Base-by-base conservation (phyloP, 2,797 vertebrate genomes). In the Spinus olivaceus region DNA sequence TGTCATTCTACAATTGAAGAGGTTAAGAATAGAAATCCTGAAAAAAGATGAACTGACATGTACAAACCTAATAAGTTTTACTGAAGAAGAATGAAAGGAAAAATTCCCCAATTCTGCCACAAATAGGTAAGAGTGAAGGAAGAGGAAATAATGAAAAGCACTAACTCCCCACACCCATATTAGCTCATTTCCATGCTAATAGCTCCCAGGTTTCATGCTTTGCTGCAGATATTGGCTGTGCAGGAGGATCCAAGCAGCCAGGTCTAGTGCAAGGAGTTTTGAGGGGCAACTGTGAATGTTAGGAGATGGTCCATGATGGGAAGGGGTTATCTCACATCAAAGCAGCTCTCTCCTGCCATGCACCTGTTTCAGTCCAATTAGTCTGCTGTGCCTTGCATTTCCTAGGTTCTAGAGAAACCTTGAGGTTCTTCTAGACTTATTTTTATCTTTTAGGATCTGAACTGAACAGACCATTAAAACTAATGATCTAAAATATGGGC, bases 21-120 rank as follows among this genome's bases (percentile, higher is more conserved):
- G 8, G 28, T 64, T 92, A 92, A 90, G 50, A 94, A 96, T 81
- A 91, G 82, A 86, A 91, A 87, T 77, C 7, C 14, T 53, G 70
- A 41, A 60, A 60, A 77, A 65, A 46, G 17, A 74, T 7, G 27
- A 86, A 30, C 11, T 63, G 50, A 7, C 21, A 33, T 18, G 6
- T 60, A 60, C 22, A 51, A 80, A 81, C 35, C 21, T 28, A 54
- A 19, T 69, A 67, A 63, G 13, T 14, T 82, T 82, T 70, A 27
- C 30, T 46, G 15, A 50, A 53, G 78, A 70, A 86, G 19, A 67
- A 77, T 19, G 42, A 14, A 53, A 28, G 14, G 10, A 33, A 39
- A 66, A 81, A 59, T 2, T 4, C 20, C 35, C 24, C 14, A 56
- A 22, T 42, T 50, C 67, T 81, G 21, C 32, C 27, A 63, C 1